Evolutionary conservation across 2,113 vertebrate species (phyloP).

Genomic region (Zapus hudsonius): DNA sequence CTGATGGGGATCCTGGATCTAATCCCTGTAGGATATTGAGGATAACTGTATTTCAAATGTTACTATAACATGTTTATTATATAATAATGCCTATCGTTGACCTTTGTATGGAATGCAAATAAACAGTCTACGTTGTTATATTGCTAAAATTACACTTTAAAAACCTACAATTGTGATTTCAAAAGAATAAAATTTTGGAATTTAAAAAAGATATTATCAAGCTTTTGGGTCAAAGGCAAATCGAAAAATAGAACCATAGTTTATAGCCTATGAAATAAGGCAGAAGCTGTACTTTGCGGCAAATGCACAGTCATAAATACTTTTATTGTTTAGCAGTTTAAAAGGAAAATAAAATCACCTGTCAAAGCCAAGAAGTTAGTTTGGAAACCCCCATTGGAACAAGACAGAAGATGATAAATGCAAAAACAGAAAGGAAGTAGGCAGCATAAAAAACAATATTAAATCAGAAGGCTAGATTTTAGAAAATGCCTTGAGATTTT

Average conservation of each 20-base stretch:
- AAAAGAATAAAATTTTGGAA: conserved; percentile 28
- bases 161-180: not conserved
- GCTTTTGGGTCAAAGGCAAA: not conserved
- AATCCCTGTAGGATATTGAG: not conserved
- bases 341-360: conserved; percentile 37
- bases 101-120: not conserved
- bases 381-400: not conserved
- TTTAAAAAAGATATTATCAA: conserved; percentile 34
- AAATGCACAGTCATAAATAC: conserved; percentile 34
- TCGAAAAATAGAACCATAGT: conserved; percentile 1
- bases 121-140: conserved; percentile 12
- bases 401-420: not conserved
- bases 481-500: not conserved
- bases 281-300: conserved; percentile 43
- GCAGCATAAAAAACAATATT: conserved; percentile 24
- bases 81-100: not conserved
- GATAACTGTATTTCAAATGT: not conserved
- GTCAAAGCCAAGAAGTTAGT: not conserved
- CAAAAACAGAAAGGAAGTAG: not conserved
- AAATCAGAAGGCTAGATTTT: conserved; percentile 20
- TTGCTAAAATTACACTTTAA: not conserved
- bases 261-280: not conserved
- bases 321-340: not conserved
- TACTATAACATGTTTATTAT: conserved; percentile 6
- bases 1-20: not conserved